Evolutionary conservation across 2,888 invertebrate species (phyloP).

Genomic region (Rhingia rostrata): DNA sequence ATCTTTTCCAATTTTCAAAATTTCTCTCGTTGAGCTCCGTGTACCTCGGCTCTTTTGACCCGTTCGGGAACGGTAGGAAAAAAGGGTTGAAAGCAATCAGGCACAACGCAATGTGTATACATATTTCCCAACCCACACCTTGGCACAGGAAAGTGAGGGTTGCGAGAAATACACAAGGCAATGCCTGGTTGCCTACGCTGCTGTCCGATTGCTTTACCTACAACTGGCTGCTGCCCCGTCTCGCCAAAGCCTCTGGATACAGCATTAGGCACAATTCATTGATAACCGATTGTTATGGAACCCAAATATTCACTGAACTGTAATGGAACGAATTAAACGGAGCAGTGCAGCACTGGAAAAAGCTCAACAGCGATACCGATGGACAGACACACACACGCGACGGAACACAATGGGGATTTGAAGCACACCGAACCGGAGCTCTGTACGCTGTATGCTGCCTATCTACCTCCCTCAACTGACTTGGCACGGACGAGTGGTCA

Average conservation of each 20-base stretch:
- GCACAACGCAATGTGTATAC: constrained; percentile 66
- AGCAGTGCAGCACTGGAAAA: constrained; percentile 72
- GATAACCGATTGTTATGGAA: constrained; percentile 80
- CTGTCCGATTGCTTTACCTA: constrained; percentile 57
- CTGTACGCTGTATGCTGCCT: constrained; percentile 6
- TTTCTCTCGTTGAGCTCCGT: constrained; percentile 38
- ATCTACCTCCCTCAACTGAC: constrained; percentile 32
- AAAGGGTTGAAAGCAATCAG: constrained; percentile 75
- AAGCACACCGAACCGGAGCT: constrained; percentile 27
- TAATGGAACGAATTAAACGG: constrained; percentile 81
- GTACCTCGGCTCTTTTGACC: background rate
- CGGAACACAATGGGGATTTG: constrained; percentile 42
- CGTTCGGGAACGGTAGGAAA: background rate
- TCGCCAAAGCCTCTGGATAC: constrained; percentile 71
- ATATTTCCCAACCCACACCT: constrained; percentile 53
- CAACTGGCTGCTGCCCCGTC: constrained; percentile 35
- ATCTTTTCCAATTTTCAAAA: constrained; percentile 74
- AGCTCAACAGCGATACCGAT: background rate
- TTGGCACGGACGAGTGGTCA: constrained; percentile 70
- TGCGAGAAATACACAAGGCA: constrained; percentile 23
- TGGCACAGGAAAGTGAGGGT: constrained; percentile 7
- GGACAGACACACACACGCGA: background rate
- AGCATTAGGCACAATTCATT: constrained; percentile 80
- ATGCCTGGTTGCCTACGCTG: constrained; percentile 63
- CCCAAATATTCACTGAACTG: constrained; percentile 81